phyloP scores from a whole-genome alignment of 2,113 vertebrate species.

The Sphaerodactylus townsendi region DNA sequence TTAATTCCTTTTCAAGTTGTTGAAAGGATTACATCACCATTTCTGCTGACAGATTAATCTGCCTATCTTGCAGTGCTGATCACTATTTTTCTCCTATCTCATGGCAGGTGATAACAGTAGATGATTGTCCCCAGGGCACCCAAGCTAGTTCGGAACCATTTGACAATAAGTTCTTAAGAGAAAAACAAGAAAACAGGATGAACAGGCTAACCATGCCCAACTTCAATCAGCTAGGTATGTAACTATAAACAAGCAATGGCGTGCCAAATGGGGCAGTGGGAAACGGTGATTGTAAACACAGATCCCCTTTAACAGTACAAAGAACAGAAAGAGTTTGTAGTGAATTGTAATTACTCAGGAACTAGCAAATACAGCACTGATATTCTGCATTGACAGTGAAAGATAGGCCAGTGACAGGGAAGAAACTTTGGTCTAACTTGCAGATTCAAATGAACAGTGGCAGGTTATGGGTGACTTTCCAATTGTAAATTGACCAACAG shows the following conservation, averaged over 20 bases:
- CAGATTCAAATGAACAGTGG: neutral
- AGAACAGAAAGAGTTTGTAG: neutral
- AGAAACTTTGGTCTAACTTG: neutral
- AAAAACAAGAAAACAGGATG: constrained; percentile 59
- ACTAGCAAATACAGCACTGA: neutral
- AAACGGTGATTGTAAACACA: neutral
- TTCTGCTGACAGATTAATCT: neutral
- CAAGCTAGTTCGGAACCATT: constrained; percentile 66
- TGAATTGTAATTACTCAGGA: neutral
- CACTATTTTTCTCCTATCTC: constrained; percentile 32
- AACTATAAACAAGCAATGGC: neutral
- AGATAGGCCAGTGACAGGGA: neutral
- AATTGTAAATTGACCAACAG: too few species aligned
- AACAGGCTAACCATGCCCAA: constrained; percentile 83
- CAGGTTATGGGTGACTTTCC: neutral
- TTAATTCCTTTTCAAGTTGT: constrained; percentile 3
- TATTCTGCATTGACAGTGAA: neutral
- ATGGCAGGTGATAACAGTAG: constrained; percentile 75
- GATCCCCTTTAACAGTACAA: neutral
- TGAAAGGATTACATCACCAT: neutral
- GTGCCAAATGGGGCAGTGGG: neutral
- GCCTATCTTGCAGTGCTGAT: neutral
- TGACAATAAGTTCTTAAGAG: constrained; percentile 56
- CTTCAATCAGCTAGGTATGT: constrained; percentile 88
- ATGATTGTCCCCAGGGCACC: constrained; percentile 69